Conservation (phyloP, 2,888 invertebrate species). For the Hymenopus coronatus region DNA sequence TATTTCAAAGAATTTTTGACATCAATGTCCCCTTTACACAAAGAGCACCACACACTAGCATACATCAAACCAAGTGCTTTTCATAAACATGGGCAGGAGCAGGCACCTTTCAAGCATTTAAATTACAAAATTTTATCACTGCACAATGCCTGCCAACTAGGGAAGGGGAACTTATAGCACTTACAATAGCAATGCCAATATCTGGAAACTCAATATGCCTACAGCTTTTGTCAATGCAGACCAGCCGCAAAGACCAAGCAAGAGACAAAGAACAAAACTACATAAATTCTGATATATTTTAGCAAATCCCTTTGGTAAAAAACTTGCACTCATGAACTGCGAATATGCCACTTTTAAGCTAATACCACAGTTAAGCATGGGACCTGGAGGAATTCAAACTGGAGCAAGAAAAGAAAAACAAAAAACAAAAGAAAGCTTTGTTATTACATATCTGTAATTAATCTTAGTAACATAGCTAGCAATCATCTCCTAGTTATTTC, state of each 20-base stretch:
- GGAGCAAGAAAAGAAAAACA: not conserved
- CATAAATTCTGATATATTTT: not conserved
- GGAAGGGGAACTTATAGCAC: not conserved
- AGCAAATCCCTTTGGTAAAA: not conserved
- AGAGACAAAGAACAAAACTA: not conserved
- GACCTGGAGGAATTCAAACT: not conserved
- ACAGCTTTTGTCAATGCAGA: not conserved
- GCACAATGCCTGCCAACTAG: not conserved
- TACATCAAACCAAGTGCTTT: constrained; percentile 7
- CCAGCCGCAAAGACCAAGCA: constrained; percentile 17
- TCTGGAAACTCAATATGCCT: not conserved
- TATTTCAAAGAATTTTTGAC: not conserved
- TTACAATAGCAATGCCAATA: not conserved
- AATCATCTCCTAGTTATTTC: not conserved
- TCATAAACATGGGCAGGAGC: not conserved
- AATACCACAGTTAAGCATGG: not conserved
- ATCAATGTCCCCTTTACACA: constrained; percentile 11
- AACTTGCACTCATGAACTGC: not conserved
- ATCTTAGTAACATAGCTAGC: not conserved
- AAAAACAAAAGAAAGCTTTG: too few species aligned
- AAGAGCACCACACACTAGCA: constrained; percentile 9
- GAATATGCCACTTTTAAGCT: not conserved
- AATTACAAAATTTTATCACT: not conserved
- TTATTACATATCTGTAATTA: not conserved
- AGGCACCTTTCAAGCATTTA: not conserved